phyloP scores from a whole-genome alignment of 2,888 invertebrate species.

The Hyposoter didymator region DNA sequence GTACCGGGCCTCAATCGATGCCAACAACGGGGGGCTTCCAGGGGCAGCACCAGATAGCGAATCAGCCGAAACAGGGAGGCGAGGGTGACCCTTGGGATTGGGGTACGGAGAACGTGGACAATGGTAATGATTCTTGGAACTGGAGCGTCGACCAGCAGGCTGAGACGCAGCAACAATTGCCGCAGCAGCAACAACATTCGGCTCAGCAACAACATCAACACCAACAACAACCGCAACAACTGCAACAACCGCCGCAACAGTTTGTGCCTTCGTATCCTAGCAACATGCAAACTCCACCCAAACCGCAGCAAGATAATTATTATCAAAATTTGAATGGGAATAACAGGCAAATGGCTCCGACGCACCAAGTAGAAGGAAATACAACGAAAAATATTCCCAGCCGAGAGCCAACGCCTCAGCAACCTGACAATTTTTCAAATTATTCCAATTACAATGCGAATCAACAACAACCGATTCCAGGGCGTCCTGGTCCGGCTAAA shows the following conservation, averaged over 20 bases:
- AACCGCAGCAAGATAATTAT: conserved; percentile 77
- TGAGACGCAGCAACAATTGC: conserved; percentile 72
- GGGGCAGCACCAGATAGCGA: conserved; percentile 67
- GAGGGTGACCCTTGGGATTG: conserved; percentile 79
- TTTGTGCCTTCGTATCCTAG: conserved; percentile 73
- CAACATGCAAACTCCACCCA: conserved; percentile 74
- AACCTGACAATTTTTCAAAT: conserved; percentile 74
- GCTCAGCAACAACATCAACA: conserved; percentile 42
- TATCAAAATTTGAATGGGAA: conserved; percentile 81
- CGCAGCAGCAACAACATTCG: conserved; percentile 66
- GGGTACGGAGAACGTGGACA: conserved; percentile 76
- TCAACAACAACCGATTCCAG: conserved; percentile 69
- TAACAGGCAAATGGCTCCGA: conserved; percentile 71
- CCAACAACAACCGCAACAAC: conserved; percentile 28
- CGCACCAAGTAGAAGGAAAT: conserved; percentile 71
- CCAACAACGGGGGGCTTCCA: conserved; percentile 69
- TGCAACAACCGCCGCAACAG: conserved; percentile 58
- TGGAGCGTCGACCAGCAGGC: conserved; percentile 81
- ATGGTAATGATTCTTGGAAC: conserved; percentile 82
- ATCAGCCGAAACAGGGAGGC: conserved; percentile 72
- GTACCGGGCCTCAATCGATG: conserved; percentile 69
- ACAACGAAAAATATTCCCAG: conserved; percentile 64
- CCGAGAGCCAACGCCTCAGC: conserved; percentile 75
- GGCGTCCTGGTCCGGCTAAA: conserved; percentile 56
- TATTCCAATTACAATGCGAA: conserved; percentile 75